phyloP scores from a whole-genome alignment of 1,140 invertebrate species.

The Antheraea pernyi region DNA sequence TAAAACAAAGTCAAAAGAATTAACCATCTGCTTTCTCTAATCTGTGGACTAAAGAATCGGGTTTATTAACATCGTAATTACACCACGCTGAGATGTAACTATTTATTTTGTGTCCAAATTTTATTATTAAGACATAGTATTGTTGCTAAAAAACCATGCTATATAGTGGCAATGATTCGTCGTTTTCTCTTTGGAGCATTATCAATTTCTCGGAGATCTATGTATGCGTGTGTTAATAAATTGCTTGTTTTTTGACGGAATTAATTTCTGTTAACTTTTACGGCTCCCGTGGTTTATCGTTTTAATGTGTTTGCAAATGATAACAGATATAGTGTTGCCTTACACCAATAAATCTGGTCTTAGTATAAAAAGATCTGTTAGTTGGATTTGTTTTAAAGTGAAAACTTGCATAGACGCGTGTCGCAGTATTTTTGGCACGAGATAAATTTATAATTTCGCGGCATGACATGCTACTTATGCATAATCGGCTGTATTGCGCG shows the following conservation, averaged over 20 bases:
- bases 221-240: conserved; percentile 15
- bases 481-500: too few species aligned
- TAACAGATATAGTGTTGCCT: too few species aligned
- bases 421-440: too few species aligned
- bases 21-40: background rate
- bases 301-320: too few species aligned
- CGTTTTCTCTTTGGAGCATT: conserved; percentile 24
- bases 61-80: conserved; percentile 60
- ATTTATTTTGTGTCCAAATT: conserved; percentile 61
- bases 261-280: conserved; percentile 24
- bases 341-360: too few species aligned
- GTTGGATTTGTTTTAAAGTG: too few species aligned
- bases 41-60: conserved; percentile 27
- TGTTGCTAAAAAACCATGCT: conserved; percentile 31
- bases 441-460: too few species aligned
- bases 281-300: background rate
- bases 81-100: conserved; percentile 48
- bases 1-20: background rate
- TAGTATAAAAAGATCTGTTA: too few species aligned
- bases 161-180: conserved; percentile 40
- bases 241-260: conserved; percentile 38
- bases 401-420: too few species aligned
- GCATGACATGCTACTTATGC: too few species aligned
- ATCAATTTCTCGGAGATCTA: conserved; percentile 9
- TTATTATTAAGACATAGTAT: conserved; percentile 43